These are phyloP conservation scores for Trachelus stipa DNA, from an alignment of 2,888 invertebrate genomes.

Conservation along the genomic window DNA sequence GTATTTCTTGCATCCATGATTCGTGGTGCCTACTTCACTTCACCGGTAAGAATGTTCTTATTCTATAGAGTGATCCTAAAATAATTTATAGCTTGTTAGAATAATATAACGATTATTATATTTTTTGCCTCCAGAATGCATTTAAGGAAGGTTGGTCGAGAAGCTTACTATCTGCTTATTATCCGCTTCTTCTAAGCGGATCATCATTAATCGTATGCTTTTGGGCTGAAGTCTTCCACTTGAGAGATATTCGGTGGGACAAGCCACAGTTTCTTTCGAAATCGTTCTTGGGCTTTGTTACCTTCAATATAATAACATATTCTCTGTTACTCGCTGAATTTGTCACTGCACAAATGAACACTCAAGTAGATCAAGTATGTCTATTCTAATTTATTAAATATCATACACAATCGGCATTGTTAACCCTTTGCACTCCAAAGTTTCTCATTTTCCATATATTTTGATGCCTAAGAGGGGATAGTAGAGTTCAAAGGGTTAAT, in stretches of 20 bases:
- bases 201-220: constrained; percentile 92
- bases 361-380: constrained; percentile 55
- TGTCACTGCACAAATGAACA: constrained; percentile 68
- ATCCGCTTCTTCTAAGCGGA: constrained; percentile 88
- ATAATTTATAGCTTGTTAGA: constrained; percentile 5
- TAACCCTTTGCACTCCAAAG: not conserved
- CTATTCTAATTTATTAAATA: not conserved
- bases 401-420: not conserved
- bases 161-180: constrained; percentile 89
- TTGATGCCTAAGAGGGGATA: too few relatives aligned
- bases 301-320: constrained; percentile 90
- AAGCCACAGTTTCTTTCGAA: constrained; percentile 91
- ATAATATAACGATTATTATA: constrained; percentile 10
- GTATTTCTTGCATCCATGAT: constrained; percentile 87
- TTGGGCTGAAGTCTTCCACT: constrained; percentile 95
- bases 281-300: constrained; percentile 89
- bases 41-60: constrained; percentile 76
- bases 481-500: not conserved
- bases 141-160: constrained; percentile 88
- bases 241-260: constrained; percentile 88
- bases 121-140: constrained; percentile 72
- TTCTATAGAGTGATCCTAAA: not conserved
- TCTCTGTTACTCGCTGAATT: constrained; percentile 84
- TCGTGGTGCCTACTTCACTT: constrained; percentile 90
- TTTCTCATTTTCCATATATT: too few relatives aligned